A percentile compares a stretch with the other conserved stretches of the same genome.
phyloP scores from a whole-genome alignment of 2,113 vertebrate genomes.

The Mirounga angustirostris region DNA sequence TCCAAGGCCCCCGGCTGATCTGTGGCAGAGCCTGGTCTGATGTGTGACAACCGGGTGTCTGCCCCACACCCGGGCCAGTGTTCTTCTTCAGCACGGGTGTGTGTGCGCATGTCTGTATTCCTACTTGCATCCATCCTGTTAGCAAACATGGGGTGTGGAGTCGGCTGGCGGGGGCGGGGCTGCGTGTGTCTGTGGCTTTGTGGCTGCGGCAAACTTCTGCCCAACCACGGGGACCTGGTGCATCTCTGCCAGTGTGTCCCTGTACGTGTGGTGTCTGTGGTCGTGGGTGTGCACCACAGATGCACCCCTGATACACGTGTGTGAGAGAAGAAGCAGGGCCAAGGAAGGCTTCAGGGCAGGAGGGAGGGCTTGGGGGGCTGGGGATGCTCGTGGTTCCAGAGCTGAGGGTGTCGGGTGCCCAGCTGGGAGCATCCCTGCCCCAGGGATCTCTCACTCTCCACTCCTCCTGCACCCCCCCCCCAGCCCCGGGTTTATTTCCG shows the following conservation, averaged over 20 bases:
- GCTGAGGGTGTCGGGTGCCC: background rate
- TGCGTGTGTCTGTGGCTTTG: background rate
- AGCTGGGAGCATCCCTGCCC: background rate
- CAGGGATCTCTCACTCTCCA: conserved; percentile 44
- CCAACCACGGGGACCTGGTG: background rate
- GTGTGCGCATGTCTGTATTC: background rate
- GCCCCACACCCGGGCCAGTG: fast-evolving
- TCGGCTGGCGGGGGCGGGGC: background rate
- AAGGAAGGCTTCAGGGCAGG: background rate
- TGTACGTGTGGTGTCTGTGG: background rate
- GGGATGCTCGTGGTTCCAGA: background rate
- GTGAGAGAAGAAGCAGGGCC: background rate
- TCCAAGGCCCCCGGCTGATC: background rate
- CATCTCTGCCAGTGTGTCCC: background rate
- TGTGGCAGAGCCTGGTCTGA: background rate
- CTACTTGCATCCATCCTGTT: background rate
- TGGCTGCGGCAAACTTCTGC: background rate
- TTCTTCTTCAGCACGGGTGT: background rate
- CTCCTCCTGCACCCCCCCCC: background rate
- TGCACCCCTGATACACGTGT: background rate
- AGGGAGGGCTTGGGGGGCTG: background rate
- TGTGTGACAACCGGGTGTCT: background rate
- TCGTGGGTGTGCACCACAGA: fast-evolving
- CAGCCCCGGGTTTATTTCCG: conserved; percentile 93
- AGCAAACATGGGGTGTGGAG: background rate